Base-by-base conservation (phyloP, 2,888 invertebrate genomes). In the Hetaerina titia region DNA sequence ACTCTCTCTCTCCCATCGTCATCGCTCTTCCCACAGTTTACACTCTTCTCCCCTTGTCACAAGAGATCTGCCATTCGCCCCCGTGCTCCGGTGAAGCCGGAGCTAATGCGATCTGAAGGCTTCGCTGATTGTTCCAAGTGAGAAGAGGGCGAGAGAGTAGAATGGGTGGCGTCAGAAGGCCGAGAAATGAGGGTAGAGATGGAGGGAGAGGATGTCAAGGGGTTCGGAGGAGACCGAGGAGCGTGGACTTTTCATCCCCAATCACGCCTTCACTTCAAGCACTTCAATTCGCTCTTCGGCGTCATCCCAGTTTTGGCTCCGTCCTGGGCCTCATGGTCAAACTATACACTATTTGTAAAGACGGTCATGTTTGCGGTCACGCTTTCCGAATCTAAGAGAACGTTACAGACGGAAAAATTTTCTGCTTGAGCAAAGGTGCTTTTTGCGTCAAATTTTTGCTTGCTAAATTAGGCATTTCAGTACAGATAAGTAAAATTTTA, bases 51-150 rank as follows among this genome's bases (percentile, higher is more conserved):
- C n/a, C n/a, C 89, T 57, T 89, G 89, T 89, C 89, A 89, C 58
- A 58, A 7, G 58, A 13, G 7, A 58, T 89, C 57, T 58, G 57
- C 22, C 89, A 89, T 58, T 22, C 58, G 89, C 56, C 89, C 31
- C 58, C 89, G 57, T 89, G 56, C 89, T 56, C 58, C 58, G 89
- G 13, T 58, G 89, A 89, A 57, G 89, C 57, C 89, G 89, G 58
- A 58, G 89, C 89, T 89, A 89, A 89, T 89, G 89, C 89, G 58
- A 89, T 89, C n/a, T 31, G 89, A 89, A 89, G 89, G 89, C 89
- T 89, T 17, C 89, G 58, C 57, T 89, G 89, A 89, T 89, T 57
- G 89, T 89, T 89, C 89, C 56, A 19, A 56, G 88, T 56, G 57
- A 57, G 88, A 17, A 56, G 88, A 19, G 88, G 8, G 56, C n/a